These are phyloP conservation scores for Anoplopoma fimbria DNA, from an alignment of 2,113 vertebrate species.

Conservation along the genomic window DNA sequence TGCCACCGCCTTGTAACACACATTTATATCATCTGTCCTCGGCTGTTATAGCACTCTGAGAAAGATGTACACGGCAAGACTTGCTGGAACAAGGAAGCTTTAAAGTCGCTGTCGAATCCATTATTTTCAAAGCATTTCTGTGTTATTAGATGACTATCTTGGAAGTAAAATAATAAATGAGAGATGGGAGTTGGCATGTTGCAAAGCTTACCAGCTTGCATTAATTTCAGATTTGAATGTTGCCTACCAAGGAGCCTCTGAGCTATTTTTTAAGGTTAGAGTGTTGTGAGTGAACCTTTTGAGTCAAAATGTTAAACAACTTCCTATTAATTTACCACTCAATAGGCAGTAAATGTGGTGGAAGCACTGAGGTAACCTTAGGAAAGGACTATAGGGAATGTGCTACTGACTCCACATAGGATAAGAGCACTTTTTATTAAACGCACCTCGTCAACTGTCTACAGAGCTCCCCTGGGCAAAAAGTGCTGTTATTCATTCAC, in stretches of 20 bases:
- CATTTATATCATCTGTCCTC: slow-evolving; percentile 60
- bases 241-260: slow-evolving; percentile 1
- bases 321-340: neutral
- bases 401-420: slow-evolving; percentile 26
- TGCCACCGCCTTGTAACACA: slow-evolving; percentile 52
- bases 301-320: slow-evolving; percentile 8
- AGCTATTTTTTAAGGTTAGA: slow-evolving; percentile 7
- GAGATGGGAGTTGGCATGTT: neutral
- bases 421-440: slow-evolving; percentile 36
- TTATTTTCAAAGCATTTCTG: slow-evolving; percentile 17
- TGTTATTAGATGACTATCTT: slow-evolving; percentile 15
- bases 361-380: slow-evolving; percentile 13
- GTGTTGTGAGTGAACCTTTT: neutral
- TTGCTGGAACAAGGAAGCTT: neutral
- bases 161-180: slow-evolving; percentile 23
- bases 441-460: slow-evolving; percentile 42
- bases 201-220: slow-evolving; percentile 20
- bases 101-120: slow-evolving; percentile 31
- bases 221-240: slow-evolving; percentile 4
- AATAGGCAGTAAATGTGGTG: slow-evolving; percentile 20
- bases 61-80: neutral
- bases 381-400: slow-evolving; percentile 6
- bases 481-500: slow-evolving; percentile 14
- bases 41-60: slow-evolving; percentile 42
- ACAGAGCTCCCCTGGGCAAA: slow-evolving; percentile 4